phyloP scores from a whole-genome alignment of 2,797 vertebrate species.

The Semotilus atromaculatus region DNA sequence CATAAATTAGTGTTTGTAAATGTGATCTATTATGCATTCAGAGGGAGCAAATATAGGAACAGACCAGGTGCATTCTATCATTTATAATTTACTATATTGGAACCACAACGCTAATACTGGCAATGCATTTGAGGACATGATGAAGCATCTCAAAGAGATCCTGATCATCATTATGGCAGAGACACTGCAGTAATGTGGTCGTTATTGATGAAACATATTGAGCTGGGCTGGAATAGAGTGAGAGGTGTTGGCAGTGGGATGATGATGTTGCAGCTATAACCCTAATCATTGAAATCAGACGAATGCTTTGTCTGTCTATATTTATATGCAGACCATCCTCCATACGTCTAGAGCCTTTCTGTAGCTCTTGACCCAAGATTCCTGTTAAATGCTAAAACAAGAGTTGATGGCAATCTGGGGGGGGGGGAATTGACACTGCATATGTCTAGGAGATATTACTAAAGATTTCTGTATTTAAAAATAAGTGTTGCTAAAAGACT shows the following conservation, averaged over 20 bases:
- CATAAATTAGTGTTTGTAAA: slow-evolving; percentile 8
- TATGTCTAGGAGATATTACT: neutral
- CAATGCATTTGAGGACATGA: slow-evolving; percentile 29
- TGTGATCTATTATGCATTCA: slow-evolving; percentile 31
- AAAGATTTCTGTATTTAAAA: neutral
- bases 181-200: slow-evolving; percentile 38
- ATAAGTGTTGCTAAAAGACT: neutral
- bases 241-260: slow-evolving; percentile 66
- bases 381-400: slow-evolving; percentile 72
- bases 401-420: slow-evolving; percentile 20
- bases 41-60: slow-evolving; percentile 21
- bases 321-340: slow-evolving; percentile 80
- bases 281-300: slow-evolving; percentile 83
- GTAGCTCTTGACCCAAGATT: slow-evolving; percentile 80
- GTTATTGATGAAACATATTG: slow-evolving; percentile 61
- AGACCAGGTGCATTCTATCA: slow-evolving; percentile 1
- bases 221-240: slow-evolving; percentile 51
- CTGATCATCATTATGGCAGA: slow-evolving; percentile 32
- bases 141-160: slow-evolving; percentile 34
- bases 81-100: slow-evolving; percentile 29
- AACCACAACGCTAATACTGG: slow-evolving; percentile 22
- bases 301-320: slow-evolving; percentile 80
- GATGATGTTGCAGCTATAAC: slow-evolving; percentile 81
- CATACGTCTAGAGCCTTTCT: slow-evolving; percentile 83
- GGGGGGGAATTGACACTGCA: slow-evolving; percentile 15